Base-by-base conservation (phyloP, 1,140 invertebrate species). In the Drosophila grimshawi region DNA sequence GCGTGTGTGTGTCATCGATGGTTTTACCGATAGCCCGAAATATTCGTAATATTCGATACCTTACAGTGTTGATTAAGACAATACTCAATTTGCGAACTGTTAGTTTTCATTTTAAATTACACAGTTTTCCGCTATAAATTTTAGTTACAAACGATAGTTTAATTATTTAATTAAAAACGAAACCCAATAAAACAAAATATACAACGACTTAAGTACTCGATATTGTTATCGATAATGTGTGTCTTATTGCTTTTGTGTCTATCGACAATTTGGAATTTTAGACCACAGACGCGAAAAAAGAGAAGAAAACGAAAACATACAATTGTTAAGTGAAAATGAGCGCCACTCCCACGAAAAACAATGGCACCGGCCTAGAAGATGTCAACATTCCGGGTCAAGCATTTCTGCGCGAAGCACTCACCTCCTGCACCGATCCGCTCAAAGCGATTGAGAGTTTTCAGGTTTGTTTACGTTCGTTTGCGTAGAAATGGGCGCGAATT, bases 361-460 rank as follows among this genome's bases (percentile, higher is more conserved):
- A 90, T 59, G 91, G 91, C 30, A 92, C 94, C 5, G 94, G 94
- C 2, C 85, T 99, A 62, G 98, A 99, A 93, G 97, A 98, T 70
- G 94, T 98, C 10, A 98, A 97, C 35, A 97, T 99, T 70, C 96
- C 98, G 7, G 98, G 98, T 0, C 96, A 98, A 86, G 95, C 95
- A 43, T 98, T 95, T 92, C 93, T 99, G 7, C 94, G 97, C 67
- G 97, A 99, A 92, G 96, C 98, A 49, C 93, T 99, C 2, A 98
- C 98, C 29, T 98, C 97, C 88, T 99, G 98, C 92, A 97, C 97
- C 1, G 98, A 99, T 94, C 98, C 98, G 10, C 91, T 99, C 3
- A 98, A 98, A 94, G 98, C 98, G 45, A 99, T 99, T 78, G 97
- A 99, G 94, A 98, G 98, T 93, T 99, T 99, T 94, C 98, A 99